These are phyloP conservation scores for Cydia amplana DNA, from an alignment of 1,140 invertebrate genomes.

Conservation along the genomic window DNA sequence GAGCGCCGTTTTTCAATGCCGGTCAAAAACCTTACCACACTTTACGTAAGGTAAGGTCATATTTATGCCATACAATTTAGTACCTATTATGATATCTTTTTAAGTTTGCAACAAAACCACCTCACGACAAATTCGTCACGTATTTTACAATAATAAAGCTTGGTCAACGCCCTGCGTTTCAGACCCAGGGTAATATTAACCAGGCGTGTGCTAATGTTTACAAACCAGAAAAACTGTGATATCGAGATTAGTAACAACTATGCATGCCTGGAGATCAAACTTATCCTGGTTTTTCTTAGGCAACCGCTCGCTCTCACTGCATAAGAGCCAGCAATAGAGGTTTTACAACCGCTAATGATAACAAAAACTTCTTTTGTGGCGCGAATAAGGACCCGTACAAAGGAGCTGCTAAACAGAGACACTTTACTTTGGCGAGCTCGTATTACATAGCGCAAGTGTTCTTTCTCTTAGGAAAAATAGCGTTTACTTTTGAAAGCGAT, in stretches of 20 bases:
- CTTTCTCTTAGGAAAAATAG: background rate
- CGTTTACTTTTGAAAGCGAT: background rate
- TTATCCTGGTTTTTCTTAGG: background rate
- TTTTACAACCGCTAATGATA: conserved; percentile 12
- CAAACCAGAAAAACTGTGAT: background rate
- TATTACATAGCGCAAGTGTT: background rate
- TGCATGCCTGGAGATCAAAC: background rate
- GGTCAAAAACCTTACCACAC: too few species aligned
- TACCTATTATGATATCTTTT: background rate
- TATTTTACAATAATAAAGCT: background rate
- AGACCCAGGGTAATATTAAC: background rate
- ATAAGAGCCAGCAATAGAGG: background rate
- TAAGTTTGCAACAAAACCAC: background rate
- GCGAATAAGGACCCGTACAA: background rate
- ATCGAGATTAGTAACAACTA: background rate
- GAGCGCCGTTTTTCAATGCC: too few species aligned
- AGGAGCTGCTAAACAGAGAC: background rate
- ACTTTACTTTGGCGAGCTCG: background rate
- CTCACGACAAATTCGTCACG: background rate
- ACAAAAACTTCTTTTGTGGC: conserved; percentile 13
- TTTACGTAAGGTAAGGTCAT: too few species aligned
- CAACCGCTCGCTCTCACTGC: too few species aligned
- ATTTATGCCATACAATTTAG: too few species aligned
- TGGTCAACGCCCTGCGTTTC: background rate
- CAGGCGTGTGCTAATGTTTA: too few species aligned